Evolutionary conservation across 1,140 invertebrate species (phyloP).

Genomic region (Drosophila sp.): DNA sequence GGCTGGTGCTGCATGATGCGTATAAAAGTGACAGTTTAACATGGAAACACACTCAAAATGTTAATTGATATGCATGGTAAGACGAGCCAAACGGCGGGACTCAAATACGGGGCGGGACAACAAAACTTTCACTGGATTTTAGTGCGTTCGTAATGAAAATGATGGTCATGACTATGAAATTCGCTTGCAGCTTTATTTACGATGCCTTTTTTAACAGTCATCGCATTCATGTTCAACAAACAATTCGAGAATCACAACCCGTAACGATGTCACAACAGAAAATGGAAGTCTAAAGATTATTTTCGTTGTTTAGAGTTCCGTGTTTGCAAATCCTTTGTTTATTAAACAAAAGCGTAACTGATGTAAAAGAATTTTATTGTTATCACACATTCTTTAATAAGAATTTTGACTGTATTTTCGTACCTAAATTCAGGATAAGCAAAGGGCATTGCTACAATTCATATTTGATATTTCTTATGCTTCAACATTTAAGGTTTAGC

Average conservation of each 20-base stretch:
- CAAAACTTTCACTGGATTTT: constrained; percentile 27
- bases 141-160: constrained; percentile 7
- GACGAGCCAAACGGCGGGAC: not conserved
- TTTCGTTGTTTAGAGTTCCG: not conserved
- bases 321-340: not conserved
- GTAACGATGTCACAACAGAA: not conserved
- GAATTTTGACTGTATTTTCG: too few relatives aligned
- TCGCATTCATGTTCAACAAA: not conserved
- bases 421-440: too few relatives aligned
- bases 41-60: constrained; percentile 80
- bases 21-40: constrained; percentile 79
- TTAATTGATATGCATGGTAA: constrained; percentile 70
- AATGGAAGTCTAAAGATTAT: constrained; percentile 8
- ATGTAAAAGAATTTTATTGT: too few relatives aligned
- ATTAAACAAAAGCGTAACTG: not conserved
- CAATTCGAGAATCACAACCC: not conserved
- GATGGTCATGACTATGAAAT: constrained; percentile 27
- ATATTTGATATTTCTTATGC: too few relatives aligned
- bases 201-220: not conserved
- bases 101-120: not conserved
- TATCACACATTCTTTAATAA: too few relatives aligned
- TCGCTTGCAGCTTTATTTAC: constrained; percentile 14
- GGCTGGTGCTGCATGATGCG: constrained; percentile 64
- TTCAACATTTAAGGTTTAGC: too few relatives aligned
- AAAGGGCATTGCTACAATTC: too few relatives aligned